A percentile compares a stretch with the other conserved stretches of the same genome.
phyloP scores from a whole-genome alignment of 2,888 invertebrate genomes.

The Stegana nigrithorax region DNA sequence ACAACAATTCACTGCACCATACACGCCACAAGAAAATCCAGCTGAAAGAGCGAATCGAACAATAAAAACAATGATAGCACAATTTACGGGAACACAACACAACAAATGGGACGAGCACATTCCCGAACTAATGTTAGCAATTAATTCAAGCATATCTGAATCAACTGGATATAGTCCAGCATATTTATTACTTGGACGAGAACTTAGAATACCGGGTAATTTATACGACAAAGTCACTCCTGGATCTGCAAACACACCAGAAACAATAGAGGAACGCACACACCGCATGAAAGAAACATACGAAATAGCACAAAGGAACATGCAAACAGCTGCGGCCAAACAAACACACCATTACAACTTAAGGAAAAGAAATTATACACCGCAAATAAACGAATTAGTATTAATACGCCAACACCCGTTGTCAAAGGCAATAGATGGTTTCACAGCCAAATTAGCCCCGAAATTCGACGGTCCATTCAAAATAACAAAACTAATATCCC shows the following conservation, averaged over 20 bases:
- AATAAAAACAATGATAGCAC: conserved; percentile 12
- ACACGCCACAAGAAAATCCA: conserved; percentile 16
- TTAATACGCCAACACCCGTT: neutral
- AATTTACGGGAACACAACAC: neutral
- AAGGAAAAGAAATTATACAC: neutral
- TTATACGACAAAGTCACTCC: neutral
- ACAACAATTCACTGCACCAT: conserved; percentile 17
- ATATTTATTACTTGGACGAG: neutral
- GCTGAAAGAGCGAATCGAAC: conserved; percentile 9
- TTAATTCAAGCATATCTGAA: conserved; percentile 12
- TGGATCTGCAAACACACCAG: neutral
- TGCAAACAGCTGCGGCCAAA: neutral
- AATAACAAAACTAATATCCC: neutral
- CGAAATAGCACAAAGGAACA: neutral
- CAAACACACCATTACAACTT: neutral
- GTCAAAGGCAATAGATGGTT: neutral
- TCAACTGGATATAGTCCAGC: conserved; percentile 9
- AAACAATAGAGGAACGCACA: neutral
- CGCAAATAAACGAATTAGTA: neutral
- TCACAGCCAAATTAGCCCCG: neutral
- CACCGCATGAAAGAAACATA: neutral
- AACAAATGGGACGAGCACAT: neutral
- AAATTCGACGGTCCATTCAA: neutral
- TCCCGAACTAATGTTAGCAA: conserved; percentile 1
- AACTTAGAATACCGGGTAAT: neutral